phyloP scores from a whole-genome alignment of 2,113 vertebrate genomes.

The Eulemur macaco region DNA sequence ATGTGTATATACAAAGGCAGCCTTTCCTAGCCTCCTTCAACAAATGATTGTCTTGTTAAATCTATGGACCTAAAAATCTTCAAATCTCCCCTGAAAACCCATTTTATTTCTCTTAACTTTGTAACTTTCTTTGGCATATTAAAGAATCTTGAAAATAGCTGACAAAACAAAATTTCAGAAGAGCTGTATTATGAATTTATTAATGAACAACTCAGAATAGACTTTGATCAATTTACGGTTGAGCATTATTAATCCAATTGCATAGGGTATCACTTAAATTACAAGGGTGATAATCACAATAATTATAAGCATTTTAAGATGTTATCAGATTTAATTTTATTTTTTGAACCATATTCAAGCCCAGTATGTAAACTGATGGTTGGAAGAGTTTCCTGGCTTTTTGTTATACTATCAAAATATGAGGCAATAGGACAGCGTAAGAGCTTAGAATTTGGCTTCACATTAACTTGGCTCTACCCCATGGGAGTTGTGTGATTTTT shows the following conservation, averaged over 20 bases:
- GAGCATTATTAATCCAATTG: neutral
- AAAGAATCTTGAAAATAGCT: conserved; percentile 36
- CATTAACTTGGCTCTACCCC: fast-evolving
- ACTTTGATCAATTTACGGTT: neutral
- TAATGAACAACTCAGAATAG: conserved; percentile 22
- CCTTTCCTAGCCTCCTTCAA: neutral
- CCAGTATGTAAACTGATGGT: neutral
- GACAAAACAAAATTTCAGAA: conserved; percentile 42
- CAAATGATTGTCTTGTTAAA: conserved; percentile 21
- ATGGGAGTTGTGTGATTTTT: neutral
- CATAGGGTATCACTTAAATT: neutral
- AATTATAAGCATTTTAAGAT: neutral
- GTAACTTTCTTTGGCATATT: conserved; percentile 47
- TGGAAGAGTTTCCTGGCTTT: neutral
- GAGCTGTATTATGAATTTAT: neutral
- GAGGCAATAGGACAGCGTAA: neutral
- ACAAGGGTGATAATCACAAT: neutral
- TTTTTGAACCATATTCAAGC: neutral
- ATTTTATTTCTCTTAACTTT: conserved; percentile 47
- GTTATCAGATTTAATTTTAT: neutral
- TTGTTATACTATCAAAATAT: neutral
- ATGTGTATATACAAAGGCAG: neutral
- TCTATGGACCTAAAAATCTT: conserved; percentile 51
- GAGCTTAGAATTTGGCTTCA: neutral
- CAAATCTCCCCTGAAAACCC: conserved; percentile 45